Conservation (phyloP, 30 jellyfish, hydroid and myxozoan species). For the Hydractinia echinata region DNA sequence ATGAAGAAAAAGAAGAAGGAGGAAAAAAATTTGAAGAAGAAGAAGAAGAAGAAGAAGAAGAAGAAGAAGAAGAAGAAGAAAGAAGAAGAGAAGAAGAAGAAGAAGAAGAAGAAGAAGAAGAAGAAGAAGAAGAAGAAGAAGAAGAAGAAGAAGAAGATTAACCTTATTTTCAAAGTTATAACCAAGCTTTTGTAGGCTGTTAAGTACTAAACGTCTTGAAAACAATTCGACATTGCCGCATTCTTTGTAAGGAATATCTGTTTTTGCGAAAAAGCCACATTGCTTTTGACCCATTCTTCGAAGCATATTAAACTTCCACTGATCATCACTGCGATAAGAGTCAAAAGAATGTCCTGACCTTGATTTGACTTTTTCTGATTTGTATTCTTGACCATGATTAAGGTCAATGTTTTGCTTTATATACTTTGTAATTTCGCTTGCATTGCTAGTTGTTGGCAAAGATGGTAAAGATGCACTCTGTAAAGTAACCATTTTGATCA, state of each 20-base stretch:
- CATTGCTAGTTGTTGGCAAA: conserved; percentile 1
- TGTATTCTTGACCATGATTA: conserved; percentile 5
- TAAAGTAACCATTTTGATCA: too few relatives aligned
- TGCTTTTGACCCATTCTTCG: conserved; percentile 46
- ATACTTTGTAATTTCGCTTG: conserved; percentile 19
- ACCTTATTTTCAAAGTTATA: conserved; percentile 44
- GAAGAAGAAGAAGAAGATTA: neutral
- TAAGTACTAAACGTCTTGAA: conserved; percentile 48
- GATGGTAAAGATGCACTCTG: neutral
- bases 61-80: too few relatives aligned
- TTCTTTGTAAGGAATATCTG: conserved; percentile 49
- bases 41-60: too few relatives aligned
- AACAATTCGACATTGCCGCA: conserved; percentile 59
- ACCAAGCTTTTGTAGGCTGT: conserved; percentile 63
- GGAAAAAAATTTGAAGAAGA: too few relatives aligned
- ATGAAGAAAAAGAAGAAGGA: too few relatives aligned
- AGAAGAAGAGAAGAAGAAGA: too few relatives aligned
- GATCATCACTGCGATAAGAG: conserved; percentile 33
- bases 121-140: neutral
- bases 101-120: too few relatives aligned
- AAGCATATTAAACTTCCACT: conserved; percentile 50
- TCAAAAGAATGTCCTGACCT: conserved; percentile 2
- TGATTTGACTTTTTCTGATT: conserved; percentile 20
- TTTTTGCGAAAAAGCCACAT: conserved; percentile 63
- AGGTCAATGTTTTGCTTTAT: conserved; percentile 13